Percentiles rank a stretch among this genome's conserved stretches.
These are phyloP conservation scores for Oeneis ivallda DNA, from an alignment of 2,888 invertebrate species.

Conservation along the genomic window DNA sequence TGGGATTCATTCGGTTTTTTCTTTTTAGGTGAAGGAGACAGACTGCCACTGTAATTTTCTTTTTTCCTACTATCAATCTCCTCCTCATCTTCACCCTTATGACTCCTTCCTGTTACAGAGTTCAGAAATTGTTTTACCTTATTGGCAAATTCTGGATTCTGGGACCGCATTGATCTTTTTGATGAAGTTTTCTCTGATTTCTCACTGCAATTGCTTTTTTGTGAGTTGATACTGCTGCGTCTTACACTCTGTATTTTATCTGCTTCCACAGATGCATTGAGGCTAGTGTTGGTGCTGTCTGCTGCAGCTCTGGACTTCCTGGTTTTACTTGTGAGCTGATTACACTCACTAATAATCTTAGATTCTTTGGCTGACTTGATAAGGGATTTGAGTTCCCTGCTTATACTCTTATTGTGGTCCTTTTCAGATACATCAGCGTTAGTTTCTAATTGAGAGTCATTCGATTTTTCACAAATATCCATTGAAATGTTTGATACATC, in stretches of 20 bases:
- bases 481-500: conserved; percentile 28
- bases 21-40: conserved; percentile 45
- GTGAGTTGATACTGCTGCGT: conserved; percentile 63
- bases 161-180: conserved; percentile 82
- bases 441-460: conserved; percentile 58
- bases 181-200: conserved; percentile 58
- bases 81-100: conserved; percentile 56
- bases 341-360: conserved; percentile 83
- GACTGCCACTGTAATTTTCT: conserved; percentile 46
- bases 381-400: conserved; percentile 83
- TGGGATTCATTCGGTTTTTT: conserved; percentile 43
- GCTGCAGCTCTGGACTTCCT: conserved; percentile 70
- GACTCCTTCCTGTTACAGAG: conserved; percentile 70
- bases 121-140: conserved; percentile 83
- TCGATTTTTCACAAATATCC: conserved; percentile 49
- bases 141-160: conserved; percentile 83
- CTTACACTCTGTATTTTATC: conserved; percentile 58
- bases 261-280: conserved; percentile 64
- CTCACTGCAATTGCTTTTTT: conserved; percentile 65
- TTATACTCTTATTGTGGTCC: conserved; percentile 69
- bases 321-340: conserved; percentile 75
- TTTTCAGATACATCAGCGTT: conserved; percentile 60
- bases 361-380: conserved; percentile 86
- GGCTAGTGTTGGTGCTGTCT: conserved; percentile 70
- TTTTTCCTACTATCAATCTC: conserved; percentile 55